These are phyloP conservation scores for Nephrotoma appendiculata DNA, from an alignment of 2,888 invertebrate genomes.

Conservation along the genomic window DNA sequence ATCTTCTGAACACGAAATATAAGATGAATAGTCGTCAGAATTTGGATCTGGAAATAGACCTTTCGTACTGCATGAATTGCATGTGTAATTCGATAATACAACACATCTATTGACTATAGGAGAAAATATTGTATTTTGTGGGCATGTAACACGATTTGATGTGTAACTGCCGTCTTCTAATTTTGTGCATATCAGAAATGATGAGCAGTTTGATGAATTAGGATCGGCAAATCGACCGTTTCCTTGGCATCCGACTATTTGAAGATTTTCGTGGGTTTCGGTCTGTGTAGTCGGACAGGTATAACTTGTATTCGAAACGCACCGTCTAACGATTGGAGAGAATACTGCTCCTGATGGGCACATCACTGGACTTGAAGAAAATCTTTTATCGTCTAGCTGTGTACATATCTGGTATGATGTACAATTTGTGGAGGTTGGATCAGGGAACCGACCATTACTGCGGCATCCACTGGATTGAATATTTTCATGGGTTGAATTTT, in stretches of 20 bases:
- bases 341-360: background rate
- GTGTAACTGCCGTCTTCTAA: background rate
- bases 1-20: background rate
- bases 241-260: background rate
- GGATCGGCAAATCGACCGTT: background rate
- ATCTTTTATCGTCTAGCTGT: background rate
- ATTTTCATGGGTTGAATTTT: background rate
- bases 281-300: background rate
- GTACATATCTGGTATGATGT: background rate
- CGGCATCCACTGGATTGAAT: background rate
- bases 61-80: background rate
- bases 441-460: background rate
- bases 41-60: background rate
- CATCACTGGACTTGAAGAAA: background rate
- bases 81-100: background rate
- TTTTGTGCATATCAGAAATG: background rate
- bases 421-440: background rate
- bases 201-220: background rate
- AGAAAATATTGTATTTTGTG: background rate
- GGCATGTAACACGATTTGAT: background rate
- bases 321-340: background rate
- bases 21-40: background rate
- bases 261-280: background rate
- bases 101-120: background rate
- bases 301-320: background rate